Evolutionary conservation across 2,888 invertebrate species (phyloP).

Genomic region (Aromia moschata): DNA sequence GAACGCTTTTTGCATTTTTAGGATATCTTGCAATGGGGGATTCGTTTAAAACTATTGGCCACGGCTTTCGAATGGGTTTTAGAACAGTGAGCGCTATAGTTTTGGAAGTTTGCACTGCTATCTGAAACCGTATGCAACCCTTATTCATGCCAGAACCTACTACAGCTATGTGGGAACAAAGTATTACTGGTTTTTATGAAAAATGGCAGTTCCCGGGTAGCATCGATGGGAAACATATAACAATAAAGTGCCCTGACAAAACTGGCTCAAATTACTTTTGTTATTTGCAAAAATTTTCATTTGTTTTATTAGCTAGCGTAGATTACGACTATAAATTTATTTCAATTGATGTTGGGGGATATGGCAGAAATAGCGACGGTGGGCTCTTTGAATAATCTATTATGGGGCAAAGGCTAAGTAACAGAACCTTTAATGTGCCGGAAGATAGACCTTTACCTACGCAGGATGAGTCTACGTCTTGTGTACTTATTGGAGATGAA

Average conservation of each 20-base stretch:
- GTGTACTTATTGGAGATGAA: constrained; percentile 6
- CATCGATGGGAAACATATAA: constrained; percentile 46
- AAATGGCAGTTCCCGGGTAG: constrained; percentile 41
- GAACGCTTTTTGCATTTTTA: not conserved
- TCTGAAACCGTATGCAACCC: not conserved
- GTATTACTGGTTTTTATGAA: not conserved
- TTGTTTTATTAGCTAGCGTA: constrained; percentile 47
- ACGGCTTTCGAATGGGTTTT: no score
- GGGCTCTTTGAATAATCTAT: constrained; percentile 44
- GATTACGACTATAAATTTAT: constrained; percentile 49
- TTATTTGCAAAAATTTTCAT: constrained; percentile 40
- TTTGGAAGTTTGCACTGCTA: not conserved
- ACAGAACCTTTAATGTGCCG: constrained; percentile 33
- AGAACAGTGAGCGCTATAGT: no score
- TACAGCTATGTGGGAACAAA: not conserved
- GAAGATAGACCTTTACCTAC: constrained; percentile 16
- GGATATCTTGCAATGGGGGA: not conserved
- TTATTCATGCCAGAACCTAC: not conserved
- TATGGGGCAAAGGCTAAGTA: constrained; percentile 39
- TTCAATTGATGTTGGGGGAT: constrained; percentile 48
- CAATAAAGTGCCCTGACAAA: constrained; percentile 40
- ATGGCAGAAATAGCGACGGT: constrained; percentile 49
- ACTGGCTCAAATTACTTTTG: constrained; percentile 43
- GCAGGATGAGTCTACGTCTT: not conserved
- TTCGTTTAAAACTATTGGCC: not conserved